Base-by-base conservation (phyloP, 2,888 invertebrate species). In the Parascotia fuliginaria region DNA sequence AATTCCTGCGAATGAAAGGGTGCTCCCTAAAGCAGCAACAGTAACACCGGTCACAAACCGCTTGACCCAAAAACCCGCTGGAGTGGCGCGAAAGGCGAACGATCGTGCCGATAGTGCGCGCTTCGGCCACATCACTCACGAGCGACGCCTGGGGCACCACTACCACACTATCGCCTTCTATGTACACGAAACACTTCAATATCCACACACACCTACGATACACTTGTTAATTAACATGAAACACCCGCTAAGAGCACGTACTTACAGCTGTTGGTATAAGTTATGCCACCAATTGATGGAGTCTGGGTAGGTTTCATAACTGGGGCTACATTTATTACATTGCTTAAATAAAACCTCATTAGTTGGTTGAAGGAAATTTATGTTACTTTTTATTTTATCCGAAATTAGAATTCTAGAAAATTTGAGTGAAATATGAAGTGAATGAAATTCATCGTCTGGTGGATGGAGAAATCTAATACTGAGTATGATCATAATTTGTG, bases 31-130 rank as follows among this genome's bases (percentile, higher is more conserved):
- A 67, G 77, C 73, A 75, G 76, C 74, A 71, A 70, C 48, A 24
- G 45, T 44, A 49, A 51, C 72, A 66, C 67, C 70, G 75, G 79
- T 77, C 76, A 70, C 79, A 77, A 62, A 71, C 78, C 72, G 84
- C 89, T 90, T 89, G 90, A 90, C 90, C 90, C 85, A 89, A 80
- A 87, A 87, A 87, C 79, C 65, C 59, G 64, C 53, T 77, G 70
- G 71, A 83, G 85, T 77, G 74, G 73, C 61, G 72, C 62, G 65
- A 47, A 61, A 66, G 69, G 68, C 67, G 70, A 65, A 65, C 83
- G 89, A 88, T 88, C 86, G 83, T 69, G 63, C 75, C 79, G 89
- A 89, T 89, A 87, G 81, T 74, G 73, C 77, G 81, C 78, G 82
- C 71, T 72, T 63, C 59, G 59, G 51, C 51, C 48, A 42, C 55